Conservation (phyloP, 2,797 vertebrate species). For the Dendrocincla fuliginosa region DNA sequence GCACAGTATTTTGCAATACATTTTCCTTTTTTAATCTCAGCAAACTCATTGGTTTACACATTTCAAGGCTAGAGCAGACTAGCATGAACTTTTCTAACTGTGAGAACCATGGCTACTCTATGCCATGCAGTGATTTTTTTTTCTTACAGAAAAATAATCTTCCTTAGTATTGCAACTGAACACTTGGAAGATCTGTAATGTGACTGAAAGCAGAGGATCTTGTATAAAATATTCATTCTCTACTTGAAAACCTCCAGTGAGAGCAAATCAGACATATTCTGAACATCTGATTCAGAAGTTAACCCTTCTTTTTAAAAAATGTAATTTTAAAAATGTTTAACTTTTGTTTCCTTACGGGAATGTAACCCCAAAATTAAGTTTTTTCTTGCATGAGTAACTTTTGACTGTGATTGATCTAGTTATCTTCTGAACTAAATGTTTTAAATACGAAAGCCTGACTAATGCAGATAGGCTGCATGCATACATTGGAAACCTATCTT, state of each 20-base stretch:
- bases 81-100: not conserved
- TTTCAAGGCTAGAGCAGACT: not conserved
- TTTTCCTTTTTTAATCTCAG: not conserved
- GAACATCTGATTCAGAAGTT: not conserved
- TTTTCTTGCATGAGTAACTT: not conserved
- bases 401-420: not conserved
- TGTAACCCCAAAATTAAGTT: not conserved
- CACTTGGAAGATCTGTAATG: not conserved
- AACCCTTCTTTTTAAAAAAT: not conserved
- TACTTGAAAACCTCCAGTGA: not conserved
- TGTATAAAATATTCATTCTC: not conserved
- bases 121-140: rapidly evolving
- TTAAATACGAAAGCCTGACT: not conserved
- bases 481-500: not conserved
- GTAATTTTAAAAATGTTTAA: not conserved
- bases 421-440: not conserved
- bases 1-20: not conserved
- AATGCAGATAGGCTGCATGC: not conserved
- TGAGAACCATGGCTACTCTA: not conserved
- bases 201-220: not conserved
- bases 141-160: not conserved
- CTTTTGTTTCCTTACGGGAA: not conserved
- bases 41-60: not conserved
- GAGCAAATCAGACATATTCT: not conserved
- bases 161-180: not conserved